Conservation (phyloP, 2,888 invertebrate genomes). For the Villa cingulata region DNA sequence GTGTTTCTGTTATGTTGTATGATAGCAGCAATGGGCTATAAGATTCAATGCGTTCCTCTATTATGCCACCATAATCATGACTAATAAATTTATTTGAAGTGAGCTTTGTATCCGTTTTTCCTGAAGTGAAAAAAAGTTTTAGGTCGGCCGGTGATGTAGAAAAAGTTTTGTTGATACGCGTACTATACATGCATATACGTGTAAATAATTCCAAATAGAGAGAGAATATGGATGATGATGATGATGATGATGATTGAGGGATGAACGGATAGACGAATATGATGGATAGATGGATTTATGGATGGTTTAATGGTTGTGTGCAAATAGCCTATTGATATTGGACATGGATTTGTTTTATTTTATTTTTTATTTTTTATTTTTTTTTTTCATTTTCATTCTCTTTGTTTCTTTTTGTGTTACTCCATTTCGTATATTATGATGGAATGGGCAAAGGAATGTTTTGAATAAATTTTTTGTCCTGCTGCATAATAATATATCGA, state of each 20-base stretch:
- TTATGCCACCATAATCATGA: too few relatives aligned
- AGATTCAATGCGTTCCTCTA: too few relatives aligned
- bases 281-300: neutral
- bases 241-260: conserved; percentile 1
- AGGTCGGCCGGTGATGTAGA: too few relatives aligned
- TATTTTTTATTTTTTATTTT: neutral
- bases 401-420: too few relatives aligned
- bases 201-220: too few relatives aligned
- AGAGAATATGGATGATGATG: conserved; percentile 9
- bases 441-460: too few relatives aligned
- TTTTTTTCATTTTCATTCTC: neutral
- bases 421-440: too few relatives aligned
- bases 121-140: conserved; percentile 11
- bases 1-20: too few relatives aligned
- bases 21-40: too few relatives aligned
- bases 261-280: neutral
- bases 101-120: conserved; percentile 6
- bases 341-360: conserved; percentile 7
- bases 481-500: neutral
- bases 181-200: too few relatives aligned
- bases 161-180: too few relatives aligned
- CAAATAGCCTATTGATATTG: conserved; percentile 5
- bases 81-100: neutral
- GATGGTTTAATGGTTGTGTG: neutral
- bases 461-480: too few relatives aligned